A percentile compares a stretch with the other conserved stretches of the same genome.
Conservation (phyloP, 1,140 invertebrate genomes). For the Globodera rostochiensis region DNA sequence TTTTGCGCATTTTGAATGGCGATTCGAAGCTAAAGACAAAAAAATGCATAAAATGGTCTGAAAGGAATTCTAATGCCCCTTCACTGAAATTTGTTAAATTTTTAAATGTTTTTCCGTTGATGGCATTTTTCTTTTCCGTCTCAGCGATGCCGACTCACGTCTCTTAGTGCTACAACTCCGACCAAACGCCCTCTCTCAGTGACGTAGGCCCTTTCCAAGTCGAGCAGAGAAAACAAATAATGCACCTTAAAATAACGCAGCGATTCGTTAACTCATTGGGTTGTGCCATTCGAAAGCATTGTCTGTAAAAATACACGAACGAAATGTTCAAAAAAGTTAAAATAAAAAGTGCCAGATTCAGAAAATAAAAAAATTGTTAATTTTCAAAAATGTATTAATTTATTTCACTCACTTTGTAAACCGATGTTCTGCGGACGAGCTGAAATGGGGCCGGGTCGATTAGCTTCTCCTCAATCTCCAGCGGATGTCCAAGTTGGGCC, state of each 20-base stretch:
- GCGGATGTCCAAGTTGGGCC: conserved; percentile 72
- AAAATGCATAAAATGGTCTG: neutral
- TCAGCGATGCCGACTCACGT: conserved; percentile 71
- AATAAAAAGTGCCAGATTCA: no score
- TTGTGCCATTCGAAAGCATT: no score
- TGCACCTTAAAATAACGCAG: conserved; percentile 71
- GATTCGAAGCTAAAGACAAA: conserved; percentile 49
- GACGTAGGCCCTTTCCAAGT: conserved; percentile 94
- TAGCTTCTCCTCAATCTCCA: conserved; percentile 83
- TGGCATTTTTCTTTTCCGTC: no score
- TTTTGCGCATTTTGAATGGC: conserved; percentile 54
- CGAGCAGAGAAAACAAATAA: conserved; percentile 93
- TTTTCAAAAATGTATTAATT: no score
- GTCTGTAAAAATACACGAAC: no score
- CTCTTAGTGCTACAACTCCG: conserved; percentile 91
- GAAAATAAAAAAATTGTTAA: no score
- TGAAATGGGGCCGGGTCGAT: conserved; percentile 99
- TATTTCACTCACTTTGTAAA: conserved; percentile 75
- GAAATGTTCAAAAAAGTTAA: no score
- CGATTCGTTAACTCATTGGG: no score
- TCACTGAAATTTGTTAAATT: no score
- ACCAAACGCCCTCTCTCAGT: conserved; percentile 92
- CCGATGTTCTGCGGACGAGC: conserved; percentile 88
- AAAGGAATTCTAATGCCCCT: no score
- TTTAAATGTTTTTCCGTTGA: no score